A percentile compares a stretch with the other conserved stretches of the same genome.
phyloP scores from a whole-genome alignment of 2,888 invertebrate species.

The Nomada ferruginata region DNA sequence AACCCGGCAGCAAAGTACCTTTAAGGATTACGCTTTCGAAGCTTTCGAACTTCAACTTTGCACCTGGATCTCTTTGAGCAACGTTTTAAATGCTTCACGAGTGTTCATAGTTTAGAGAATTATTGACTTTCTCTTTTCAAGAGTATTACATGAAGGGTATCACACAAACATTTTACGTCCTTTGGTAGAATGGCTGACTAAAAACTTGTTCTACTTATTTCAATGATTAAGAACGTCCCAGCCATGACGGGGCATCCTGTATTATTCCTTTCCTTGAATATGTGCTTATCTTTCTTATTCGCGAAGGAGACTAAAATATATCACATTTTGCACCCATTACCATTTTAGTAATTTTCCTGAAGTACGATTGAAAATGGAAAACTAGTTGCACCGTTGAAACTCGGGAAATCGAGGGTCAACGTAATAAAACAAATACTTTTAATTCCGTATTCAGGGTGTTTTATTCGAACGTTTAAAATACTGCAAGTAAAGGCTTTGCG shows the following conservation, averaged over 20 bases:
- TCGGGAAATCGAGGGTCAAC: background rate
- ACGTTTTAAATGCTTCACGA: background rate
- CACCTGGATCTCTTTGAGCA: background rate
- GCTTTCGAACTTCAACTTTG: background rate
- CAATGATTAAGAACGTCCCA: conserved; percentile 1
- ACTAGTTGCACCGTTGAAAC: background rate
- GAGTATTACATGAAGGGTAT: background rate
- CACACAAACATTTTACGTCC: background rate
- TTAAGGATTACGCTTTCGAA: background rate
- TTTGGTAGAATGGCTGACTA: too few species aligned
- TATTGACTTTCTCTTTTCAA: background rate
- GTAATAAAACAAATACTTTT: background rate
- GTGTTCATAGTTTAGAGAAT: background rate
- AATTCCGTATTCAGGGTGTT: background rate
- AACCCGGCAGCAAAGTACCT: background rate
- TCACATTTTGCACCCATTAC: conserved; percentile 6
- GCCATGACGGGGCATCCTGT: background rate
- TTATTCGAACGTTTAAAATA: background rate
- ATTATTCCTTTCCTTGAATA: background rate
- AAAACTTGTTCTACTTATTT: background rate
- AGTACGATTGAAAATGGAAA: background rate
- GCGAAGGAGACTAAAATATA: background rate
- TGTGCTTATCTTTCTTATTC: background rate
- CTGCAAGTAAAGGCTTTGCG: too few species aligned
- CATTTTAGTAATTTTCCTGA: background rate